phyloP scores from a whole-genome alignment of 2,797 vertebrate genomes.

The Strix occidentalis region DNA sequence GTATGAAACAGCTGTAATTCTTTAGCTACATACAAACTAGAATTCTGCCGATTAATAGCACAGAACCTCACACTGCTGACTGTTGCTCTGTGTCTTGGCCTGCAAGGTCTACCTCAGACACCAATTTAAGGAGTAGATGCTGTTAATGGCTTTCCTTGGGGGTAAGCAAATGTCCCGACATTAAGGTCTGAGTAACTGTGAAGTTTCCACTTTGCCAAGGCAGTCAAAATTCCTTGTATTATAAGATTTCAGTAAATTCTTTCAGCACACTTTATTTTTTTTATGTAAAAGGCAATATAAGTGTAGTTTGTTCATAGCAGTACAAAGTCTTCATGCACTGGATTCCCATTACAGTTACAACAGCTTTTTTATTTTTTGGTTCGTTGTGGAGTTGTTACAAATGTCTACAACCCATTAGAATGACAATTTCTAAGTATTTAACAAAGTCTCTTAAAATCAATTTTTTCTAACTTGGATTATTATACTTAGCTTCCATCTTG shows the following conservation, averaged over 20 bases:
- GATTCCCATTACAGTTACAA: background rate
- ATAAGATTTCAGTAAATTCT: slow-evolving; percentile 22
- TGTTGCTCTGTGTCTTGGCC: background rate
- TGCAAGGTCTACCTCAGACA: background rate
- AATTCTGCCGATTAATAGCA: background rate
- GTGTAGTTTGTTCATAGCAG: background rate
- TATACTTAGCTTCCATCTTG: background rate
- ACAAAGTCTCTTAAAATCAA: background rate
- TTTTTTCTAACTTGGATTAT: background rate
- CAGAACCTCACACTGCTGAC: background rate
- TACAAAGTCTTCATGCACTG: background rate
- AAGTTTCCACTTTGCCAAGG: slow-evolving; percentile 64
- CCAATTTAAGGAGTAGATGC: background rate
- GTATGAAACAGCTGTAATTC: slow-evolving; percentile 27
- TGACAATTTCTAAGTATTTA: background rate
- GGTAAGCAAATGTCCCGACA: background rate
- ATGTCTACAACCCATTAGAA: background rate
- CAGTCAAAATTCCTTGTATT: slow-evolving; percentile 41
- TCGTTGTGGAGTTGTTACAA: background rate
- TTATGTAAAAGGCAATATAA: background rate
- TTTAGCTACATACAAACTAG: background rate
- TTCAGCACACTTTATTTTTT: background rate
- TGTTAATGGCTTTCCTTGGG: background rate
- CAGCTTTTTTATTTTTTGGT: background rate
- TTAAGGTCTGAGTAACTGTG: slow-evolving; percentile 59